phyloP scores from a whole-genome alignment of 2,797 vertebrate species.

The Echeneis naucrates region DNA sequence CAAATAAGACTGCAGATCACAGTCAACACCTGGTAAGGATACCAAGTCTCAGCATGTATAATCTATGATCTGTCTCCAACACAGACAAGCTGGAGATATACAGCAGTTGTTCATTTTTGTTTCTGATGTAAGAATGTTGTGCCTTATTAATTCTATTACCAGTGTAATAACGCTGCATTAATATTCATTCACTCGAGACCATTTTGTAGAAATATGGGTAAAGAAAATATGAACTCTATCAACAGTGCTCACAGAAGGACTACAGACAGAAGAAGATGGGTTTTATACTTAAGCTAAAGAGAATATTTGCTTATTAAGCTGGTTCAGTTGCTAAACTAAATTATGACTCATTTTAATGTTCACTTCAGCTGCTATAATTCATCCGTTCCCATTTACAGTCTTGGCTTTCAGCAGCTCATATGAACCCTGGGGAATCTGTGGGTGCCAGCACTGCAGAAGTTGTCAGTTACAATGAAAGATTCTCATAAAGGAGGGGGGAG shows the following conservation, averaged over 20 bases:
- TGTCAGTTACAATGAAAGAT: constrained; percentile 15
- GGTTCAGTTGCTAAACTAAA: constrained; percentile 1
- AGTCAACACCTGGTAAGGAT: background rate
- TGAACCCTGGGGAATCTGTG: constrained; percentile 4
- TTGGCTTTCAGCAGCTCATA: constrained; percentile 3
- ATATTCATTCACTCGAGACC: background rate
- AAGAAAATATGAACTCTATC: background rate
- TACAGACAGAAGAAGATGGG: background rate
- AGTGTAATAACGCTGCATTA: background rate
- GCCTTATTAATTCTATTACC: background rate
- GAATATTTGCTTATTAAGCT: too few relatives aligned
- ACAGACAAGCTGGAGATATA: background rate
- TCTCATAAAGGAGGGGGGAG: background rate
- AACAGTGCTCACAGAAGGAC: background rate
- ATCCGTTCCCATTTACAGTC: constrained; percentile 3
- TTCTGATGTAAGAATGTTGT: too few relatives aligned
- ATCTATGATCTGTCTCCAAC: background rate
- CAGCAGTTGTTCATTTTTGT: background rate
- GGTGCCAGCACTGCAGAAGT: constrained; percentile 3
- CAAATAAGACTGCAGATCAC: background rate
- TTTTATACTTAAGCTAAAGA: background rate
- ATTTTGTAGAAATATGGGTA: background rate
- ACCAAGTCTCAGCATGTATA: background rate
- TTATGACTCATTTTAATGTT: constrained; percentile 2
- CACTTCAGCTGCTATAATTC: background rate